Base-by-base conservation (phyloP, 2,113 vertebrate genomes). In the Sturnus vulgaris region DNA sequence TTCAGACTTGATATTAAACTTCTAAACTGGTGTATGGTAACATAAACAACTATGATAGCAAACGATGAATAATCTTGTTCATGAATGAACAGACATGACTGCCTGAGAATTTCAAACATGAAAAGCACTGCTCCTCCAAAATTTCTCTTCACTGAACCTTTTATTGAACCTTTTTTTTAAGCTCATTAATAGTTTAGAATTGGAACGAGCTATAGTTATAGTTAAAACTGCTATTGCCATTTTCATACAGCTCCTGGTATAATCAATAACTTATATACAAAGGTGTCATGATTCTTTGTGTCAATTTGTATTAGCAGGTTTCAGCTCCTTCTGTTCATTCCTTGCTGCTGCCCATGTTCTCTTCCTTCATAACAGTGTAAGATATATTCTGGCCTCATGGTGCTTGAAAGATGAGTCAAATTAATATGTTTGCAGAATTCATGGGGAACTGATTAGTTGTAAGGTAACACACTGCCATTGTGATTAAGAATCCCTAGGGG, bases 401-500 rank as follows among this genome's bases (percentile, higher is more conserved):
- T 93, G 88, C 87, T 96, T 81, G 85, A 90, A 96, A 95, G 95
- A 96, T 94, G 88, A 97, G 49, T 88, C 92, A 96, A 96, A 96
- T 95, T 94, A 96, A 96, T 95, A 93, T 82, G 89, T 95, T 97
- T 95, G 73, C 91, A 96, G 84, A 42, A 94, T 95, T 95, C 95
- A 89, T 82, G 73, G 95, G 87, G 91, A 97, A 94, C 91, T 94
- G 94, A 97, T 96, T 95, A 96, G 78, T 89, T 95, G 84, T 94
- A 96, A 96, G 95, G 92, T 94, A 96, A 47, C 90, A 96, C 93
- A 95, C 95, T 96, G 93, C 82, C 92, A 91, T 94, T 77, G 66
- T 91, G 91, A 95, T 92, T 91, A 95, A 97, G 95, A 95, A 96
- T 95, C 92, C 87, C 79, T 97, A 86, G 87, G 91, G 95, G 88